Conservation (phyloP, 30 jellyfish, hydroid and myxozoan genomes). For the Cassiopea andromeda region DNA sequence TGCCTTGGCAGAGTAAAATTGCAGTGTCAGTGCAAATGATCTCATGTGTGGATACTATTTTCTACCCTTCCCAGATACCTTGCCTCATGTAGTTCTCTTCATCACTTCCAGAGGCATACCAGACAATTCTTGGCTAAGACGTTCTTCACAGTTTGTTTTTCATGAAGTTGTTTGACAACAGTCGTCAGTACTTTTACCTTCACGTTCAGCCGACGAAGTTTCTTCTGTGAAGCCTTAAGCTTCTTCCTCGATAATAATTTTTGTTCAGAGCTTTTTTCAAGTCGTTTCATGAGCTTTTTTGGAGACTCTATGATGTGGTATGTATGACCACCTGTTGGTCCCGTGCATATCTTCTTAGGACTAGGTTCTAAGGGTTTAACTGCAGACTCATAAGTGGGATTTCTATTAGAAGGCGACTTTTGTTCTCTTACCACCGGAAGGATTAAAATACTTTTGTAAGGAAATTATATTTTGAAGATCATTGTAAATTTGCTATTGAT, state of each 20-base stretch:
- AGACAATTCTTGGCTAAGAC: conserved; percentile 28
- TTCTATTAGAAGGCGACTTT: too few relatives aligned
- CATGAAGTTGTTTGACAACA: conserved; percentile 17
- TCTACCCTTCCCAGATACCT: conserved; percentile 44
- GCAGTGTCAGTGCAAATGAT: conserved; percentile 66
- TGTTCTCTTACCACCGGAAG: too few relatives aligned
- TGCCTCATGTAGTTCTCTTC: conserved; percentile 31
- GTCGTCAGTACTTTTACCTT: conserved; percentile 6
- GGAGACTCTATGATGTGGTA: not conserved
- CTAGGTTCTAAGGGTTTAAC: too few relatives aligned
- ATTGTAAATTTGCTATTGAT: too few relatives aligned
- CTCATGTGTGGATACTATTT: conserved; percentile 35
- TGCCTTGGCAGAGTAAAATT: conserved; percentile 69
- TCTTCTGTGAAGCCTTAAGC: conserved; percentile 2
- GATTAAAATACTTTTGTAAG: too few relatives aligned
- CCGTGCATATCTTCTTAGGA: too few relatives aligned
- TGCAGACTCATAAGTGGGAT: too few relatives aligned
- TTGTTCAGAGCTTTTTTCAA: not conserved
- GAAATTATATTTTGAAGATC: too few relatives aligned
- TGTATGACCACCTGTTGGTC: not conserved
- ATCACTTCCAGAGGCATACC: conserved; percentile 52
- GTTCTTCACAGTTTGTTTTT: conserved; percentile 41
- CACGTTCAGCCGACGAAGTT: conserved; percentile 3
- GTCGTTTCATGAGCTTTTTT: not conserved
- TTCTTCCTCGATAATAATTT: not conserved